Evolutionary conservation across 1,140 invertebrate species (phyloP), one percentile per base, ranked within the genome.

Genomic region (Armadillidium nasatum): DNA sequence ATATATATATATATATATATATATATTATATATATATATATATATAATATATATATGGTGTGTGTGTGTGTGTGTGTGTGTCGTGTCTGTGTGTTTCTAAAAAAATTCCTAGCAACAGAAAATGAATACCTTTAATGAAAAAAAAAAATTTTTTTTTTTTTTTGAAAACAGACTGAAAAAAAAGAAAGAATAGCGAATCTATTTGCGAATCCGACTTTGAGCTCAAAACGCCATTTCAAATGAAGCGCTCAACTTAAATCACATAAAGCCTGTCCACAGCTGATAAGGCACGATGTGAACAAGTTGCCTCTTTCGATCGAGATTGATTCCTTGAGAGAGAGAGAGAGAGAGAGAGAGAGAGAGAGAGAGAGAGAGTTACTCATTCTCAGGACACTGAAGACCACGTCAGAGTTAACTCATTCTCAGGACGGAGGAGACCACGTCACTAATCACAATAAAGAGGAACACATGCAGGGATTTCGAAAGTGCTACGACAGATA

Each of bases 1-100:
- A 50, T 50, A 50, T 50, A 50, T 50, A 50, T 50, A 50, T 50
- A 50, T 50, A 50, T 50, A 50, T 50, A 50, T 50, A 50, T 50
- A 50, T 50, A 50, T 50, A 50, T 10, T 50, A 50, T 50, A 50
- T 50, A 50, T 50, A 50, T 50, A 10, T 10, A 50, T 15, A 15
- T 50, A 9, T 10, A 10, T 50, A 10, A 15, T 50, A 50, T n/a
- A n/a, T n/a, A n/a, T n/a, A n/a, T n/a, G n/a, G n/a, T n/a, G n/a
- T n/a, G n/a, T n/a, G n/a, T n/a, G 46, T 50, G 9, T 15, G 15
- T 50, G 46, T 50, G 15, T 50, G 46, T 50, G 15, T 50, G 15
- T 10, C 9, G 46, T 50, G 46, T 50, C 15, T 10, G 15, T 50
- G 9, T 50, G 46, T 10, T 50, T 10, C 46, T 15, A 50, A 10